Evolutionary conservation across 2,797 vertebrate genomes (phyloP).

Genomic region (Rhynchonycteris naso): DNA sequence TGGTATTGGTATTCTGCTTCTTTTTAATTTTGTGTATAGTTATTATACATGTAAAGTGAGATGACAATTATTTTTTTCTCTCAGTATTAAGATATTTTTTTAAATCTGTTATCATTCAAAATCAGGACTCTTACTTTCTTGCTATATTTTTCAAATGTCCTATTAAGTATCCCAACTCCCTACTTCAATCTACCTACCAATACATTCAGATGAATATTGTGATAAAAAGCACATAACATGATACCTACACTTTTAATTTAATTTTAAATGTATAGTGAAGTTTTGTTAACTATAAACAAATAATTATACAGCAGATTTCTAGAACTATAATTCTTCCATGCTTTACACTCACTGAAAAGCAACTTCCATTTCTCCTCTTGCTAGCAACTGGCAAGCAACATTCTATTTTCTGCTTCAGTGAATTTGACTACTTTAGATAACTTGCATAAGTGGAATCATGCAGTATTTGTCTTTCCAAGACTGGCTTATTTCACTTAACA

Average conservation of each 20-base stretch:
- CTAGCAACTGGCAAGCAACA: background rate
- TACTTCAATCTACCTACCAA: background rate
- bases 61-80: background rate
- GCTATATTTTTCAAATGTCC: background rate
- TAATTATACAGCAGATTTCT: background rate
- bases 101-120: background rate
- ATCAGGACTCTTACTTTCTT: background rate
- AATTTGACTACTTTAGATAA: background rate
- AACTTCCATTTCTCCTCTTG: background rate
- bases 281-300: background rate
- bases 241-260: background rate
- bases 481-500: background rate
- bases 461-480: background rate
- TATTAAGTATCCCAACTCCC: background rate
- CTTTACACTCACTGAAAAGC: background rate
- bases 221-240: background rate
- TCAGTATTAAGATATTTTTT: background rate
- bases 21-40: background rate
- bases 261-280: background rate
- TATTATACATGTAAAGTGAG: background rate
- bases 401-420: background rate
- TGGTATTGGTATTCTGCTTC: background rate
- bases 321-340: background rate
- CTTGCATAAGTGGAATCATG: background rate
- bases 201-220: background rate